A percentile compares a stretch with the other conserved stretches of the same genome.
These are phyloP conservation scores for Leguminivora glycinivorella DNA, from an alignment of 1,140 invertebrate genomes.

Conservation along the genomic window DNA sequence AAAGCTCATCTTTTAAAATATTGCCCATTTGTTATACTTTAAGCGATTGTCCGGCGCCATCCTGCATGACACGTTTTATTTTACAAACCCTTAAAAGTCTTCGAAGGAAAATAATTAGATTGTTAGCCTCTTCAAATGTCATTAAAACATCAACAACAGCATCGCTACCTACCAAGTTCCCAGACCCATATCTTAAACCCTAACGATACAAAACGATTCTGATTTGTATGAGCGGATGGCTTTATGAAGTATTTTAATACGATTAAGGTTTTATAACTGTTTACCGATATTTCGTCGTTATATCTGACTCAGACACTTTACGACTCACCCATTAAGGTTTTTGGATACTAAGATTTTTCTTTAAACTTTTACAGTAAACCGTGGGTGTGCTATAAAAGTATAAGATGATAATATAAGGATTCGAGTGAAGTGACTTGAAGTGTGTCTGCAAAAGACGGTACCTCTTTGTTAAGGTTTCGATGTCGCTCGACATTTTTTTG, in stretches of 20 bases:
- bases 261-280: slow-evolving; percentile 43
- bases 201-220: slow-evolving; percentile 33
- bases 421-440: slow-evolving; percentile 15
- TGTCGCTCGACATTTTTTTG: slow-evolving; percentile 31
- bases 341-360: slow-evolving; percentile 33
- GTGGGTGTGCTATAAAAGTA: slow-evolving; percentile 35
- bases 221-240: slow-evolving; percentile 37
- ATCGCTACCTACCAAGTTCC: background rate
- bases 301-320: slow-evolving; percentile 38
- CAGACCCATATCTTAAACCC: slow-evolving; percentile 27
- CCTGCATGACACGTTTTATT: background rate
- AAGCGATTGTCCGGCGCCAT: background rate
- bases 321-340: slow-evolving; percentile 44
- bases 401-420: background rate
- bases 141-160: background rate
- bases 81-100: background rate
- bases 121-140: background rate
- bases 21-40: too few relatives aligned
- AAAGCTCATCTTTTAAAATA: too few relatives aligned
- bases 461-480: slow-evolving; percentile 28
- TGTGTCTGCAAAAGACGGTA: slow-evolving; percentile 22
- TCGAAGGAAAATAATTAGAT: background rate
- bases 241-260: slow-evolving; percentile 49
- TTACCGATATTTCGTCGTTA: slow-evolving; percentile 43
- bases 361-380: slow-evolving; percentile 37